These are phyloP conservation scores for Apis dorsata DNA, from an alignment of 1,140 invertebrate species.

Conservation along the genomic window DNA sequence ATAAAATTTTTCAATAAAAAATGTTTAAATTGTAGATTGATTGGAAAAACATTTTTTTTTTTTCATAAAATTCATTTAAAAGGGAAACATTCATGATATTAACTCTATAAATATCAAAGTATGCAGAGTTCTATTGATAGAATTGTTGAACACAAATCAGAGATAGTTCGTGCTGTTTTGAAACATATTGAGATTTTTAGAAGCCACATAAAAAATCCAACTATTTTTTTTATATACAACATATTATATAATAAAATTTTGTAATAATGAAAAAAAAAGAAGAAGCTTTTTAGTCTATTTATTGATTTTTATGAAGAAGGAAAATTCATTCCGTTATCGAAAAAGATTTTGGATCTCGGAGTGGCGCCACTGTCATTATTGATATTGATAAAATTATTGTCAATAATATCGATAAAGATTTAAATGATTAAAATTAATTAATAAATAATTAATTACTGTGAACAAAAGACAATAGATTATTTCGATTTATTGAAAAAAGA, in stretches of 20 bases:
- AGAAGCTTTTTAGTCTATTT: slow-evolving; percentile 83
- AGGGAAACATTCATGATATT: neutral
- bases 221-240: slow-evolving; percentile 81
- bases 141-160: neutral
- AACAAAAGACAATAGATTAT: no score
- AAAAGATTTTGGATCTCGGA: slow-evolving; percentile 75
- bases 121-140: neutral
- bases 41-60: neutral
- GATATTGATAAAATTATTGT: slow-evolving; percentile 74
- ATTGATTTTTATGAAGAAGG: slow-evolving; percentile 77
- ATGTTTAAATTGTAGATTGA: slow-evolving; percentile 17
- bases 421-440: neutral
- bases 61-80: neutral
- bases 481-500: no score
- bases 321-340: slow-evolving; percentile 14
- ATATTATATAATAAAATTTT: slow-evolving; percentile 61
- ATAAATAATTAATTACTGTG: neutral
- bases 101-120: neutral
- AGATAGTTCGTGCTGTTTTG: slow-evolving; percentile 52
- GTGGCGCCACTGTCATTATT: slow-evolving; percentile 75
- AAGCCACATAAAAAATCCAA: slow-evolving; percentile 79
- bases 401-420: slow-evolving; percentile 80
- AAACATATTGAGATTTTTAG: slow-evolving; percentile 63
- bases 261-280: slow-evolving; percentile 65
- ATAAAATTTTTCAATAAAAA: neutral